phyloP scores from a whole-genome alignment of 2,888 invertebrate species.

The Leptarthrus brevirostris region DNA sequence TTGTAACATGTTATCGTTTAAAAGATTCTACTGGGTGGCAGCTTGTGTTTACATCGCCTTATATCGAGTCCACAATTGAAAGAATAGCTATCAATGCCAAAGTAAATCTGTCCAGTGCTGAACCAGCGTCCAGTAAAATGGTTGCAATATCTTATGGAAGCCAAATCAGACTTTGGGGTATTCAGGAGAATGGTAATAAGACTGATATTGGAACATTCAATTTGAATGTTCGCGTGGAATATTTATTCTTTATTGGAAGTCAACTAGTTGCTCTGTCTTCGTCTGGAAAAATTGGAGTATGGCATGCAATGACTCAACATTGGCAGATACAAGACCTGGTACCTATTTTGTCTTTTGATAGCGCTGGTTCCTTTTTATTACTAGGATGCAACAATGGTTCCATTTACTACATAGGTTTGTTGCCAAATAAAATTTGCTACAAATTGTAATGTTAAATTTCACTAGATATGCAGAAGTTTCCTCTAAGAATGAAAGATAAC shows the following conservation, averaged over 20 bases:
- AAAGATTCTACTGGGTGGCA: slow-evolving; percentile 98
- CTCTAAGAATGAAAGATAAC: slow-evolving; percentile 98
- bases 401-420: slow-evolving; percentile 93
- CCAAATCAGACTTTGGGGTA: slow-evolving; percentile 82
- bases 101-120: slow-evolving; percentile 69
- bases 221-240: slow-evolving; percentile 91
- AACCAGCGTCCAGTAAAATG: slow-evolving; percentile 77
- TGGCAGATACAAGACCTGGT: slow-evolving; percentile 98
- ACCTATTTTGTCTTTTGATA: slow-evolving; percentile 95
- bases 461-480: slow-evolving; percentile 99
- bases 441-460: too few relatives aligned
- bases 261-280: slow-evolving; percentile 96
- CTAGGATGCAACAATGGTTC: slow-evolving; percentile 96
- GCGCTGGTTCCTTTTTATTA: slow-evolving; percentile 94
- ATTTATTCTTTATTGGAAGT: slow-evolving; percentile 96
- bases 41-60: slow-evolving; percentile 91
- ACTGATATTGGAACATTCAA: slow-evolving; percentile 89
- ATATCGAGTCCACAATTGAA: slow-evolving; percentile 91
- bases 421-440: background rate
- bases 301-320: slow-evolving; percentile 99
- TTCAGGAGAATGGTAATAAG: slow-evolving; percentile 80
- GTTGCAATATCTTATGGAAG: slow-evolving; percentile 84
- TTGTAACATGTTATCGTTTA: slow-evolving; percentile 92
- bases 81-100: slow-evolving; percentile 89
- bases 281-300: slow-evolving; percentile 96